phyloP scores from a whole-genome alignment of 2,113 vertebrate species.

The Nycticryphes semicollaris region DNA sequence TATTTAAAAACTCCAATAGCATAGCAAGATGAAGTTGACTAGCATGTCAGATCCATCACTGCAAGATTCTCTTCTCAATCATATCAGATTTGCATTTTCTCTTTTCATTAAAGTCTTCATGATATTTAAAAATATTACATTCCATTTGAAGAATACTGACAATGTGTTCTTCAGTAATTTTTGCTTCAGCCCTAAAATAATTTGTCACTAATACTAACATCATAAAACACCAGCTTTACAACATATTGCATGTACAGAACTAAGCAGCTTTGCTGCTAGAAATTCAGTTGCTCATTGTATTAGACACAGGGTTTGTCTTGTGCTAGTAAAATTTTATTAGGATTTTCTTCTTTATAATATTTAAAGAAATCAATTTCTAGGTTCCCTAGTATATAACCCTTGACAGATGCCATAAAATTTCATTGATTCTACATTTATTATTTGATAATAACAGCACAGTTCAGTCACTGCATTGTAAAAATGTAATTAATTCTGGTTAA shows the following conservation, averaged over 20 bases:
- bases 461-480: slow-evolving; percentile 2
- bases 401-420: not conserved
- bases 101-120: not conserved
- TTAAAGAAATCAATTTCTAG: not conserved
- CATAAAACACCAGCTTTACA: not conserved
- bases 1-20: not conserved
- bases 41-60: not conserved
- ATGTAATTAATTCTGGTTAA: slow-evolving; percentile 1
- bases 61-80: not conserved
- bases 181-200: not conserved
- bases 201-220: not conserved
- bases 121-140: not conserved
- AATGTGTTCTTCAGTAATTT: not conserved
- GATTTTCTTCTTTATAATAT: not conserved
- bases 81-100: not conserved
- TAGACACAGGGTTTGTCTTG: not conserved
- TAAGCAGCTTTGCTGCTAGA: not conserved
- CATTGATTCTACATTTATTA: not conserved
- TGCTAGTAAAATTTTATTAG: not conserved
- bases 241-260: not conserved
- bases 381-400: not conserved
- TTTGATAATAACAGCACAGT: not conserved
- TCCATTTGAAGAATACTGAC: not conserved
- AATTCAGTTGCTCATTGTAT: not conserved
- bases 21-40: not conserved